Conservation (phyloP, 2,888 invertebrate species). For the Arctia plantaginis region DNA sequence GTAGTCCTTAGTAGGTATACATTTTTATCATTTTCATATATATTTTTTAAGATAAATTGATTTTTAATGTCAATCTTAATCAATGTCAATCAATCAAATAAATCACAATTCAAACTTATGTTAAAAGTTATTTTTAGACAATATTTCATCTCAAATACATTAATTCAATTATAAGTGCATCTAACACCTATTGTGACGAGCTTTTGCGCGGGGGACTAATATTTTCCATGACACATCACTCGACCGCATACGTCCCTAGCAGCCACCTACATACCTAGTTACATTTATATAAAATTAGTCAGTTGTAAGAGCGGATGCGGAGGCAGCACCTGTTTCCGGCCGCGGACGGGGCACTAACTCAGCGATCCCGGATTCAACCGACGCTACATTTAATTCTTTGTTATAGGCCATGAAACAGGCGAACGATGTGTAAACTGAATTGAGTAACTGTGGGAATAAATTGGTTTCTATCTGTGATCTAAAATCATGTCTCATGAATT, state of each 20-base stretch:
- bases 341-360: conserved; percentile 75
- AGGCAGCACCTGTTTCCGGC: conserved; percentile 77
- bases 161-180: conserved; percentile 25
- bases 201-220: conserved; percentile 35
- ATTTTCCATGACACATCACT: conserved; percentile 52
- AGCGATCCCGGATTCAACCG: conserved; percentile 73
- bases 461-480: conserved; percentile 43
- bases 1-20: no score
- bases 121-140: not conserved
- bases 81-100: not conserved
- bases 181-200: conserved; percentile 22
- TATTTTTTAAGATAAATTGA: not conserved
- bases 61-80: not conserved
- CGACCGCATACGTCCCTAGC: conserved; percentile 42
- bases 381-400: conserved; percentile 77
- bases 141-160: not conserved
- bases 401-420: conserved; percentile 55
- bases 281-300: conserved; percentile 74
- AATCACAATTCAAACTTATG: not conserved
- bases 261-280: conserved; percentile 25
- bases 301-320: conserved; percentile 69
- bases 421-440: conserved; percentile 24
- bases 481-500: conserved; percentile 33
- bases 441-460: conserved; percentile 44
- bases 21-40: not conserved